Evolutionary conservation across 2,797 vertebrate genomes (phyloP).

Genomic region (Pipistrellus pygmaeus): DNA sequence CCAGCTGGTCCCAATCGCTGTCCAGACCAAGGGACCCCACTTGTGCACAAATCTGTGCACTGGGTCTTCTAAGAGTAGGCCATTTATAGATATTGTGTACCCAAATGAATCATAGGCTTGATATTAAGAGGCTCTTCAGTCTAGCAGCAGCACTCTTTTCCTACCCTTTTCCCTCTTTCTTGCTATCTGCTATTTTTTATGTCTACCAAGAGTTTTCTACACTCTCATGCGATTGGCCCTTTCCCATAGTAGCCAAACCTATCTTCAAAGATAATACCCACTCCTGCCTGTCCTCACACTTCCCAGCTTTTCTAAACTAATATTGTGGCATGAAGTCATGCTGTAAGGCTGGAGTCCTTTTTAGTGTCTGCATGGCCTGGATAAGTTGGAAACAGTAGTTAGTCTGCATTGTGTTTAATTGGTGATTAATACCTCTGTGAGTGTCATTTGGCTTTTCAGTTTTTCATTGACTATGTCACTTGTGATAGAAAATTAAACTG

Average conservation of each 20-base stretch:
- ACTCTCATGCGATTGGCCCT: not conserved
- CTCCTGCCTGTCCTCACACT: not conserved
- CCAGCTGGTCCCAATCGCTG: too few species aligned
- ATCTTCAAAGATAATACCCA: not conserved
- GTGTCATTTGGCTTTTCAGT: not conserved
- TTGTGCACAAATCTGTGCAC: too few species aligned
- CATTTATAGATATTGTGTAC: not conserved
- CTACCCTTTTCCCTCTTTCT: not conserved
- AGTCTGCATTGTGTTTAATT: not conserved
- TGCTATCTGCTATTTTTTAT: not conserved
- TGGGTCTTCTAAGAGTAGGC: not conserved
- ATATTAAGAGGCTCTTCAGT: not conserved
- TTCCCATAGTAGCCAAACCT: not conserved
- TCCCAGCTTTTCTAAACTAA: not conserved
- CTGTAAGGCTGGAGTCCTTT: not conserved
- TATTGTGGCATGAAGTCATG: not conserved
- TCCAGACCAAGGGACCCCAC: too few species aligned
- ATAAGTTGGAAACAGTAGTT: conserved; percentile 20
- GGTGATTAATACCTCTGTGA: not conserved
- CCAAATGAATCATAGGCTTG: not conserved
- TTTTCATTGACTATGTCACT: conserved; percentile 33
- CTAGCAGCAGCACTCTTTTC: not conserved
- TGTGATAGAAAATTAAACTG: not conserved
- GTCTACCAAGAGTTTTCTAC: not conserved
- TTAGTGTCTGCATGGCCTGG: not conserved